These are phyloP conservation scores for Etheostoma cragini DNA, from an alignment of 2,113 vertebrate genomes.

Conservation along the genomic window DNA sequence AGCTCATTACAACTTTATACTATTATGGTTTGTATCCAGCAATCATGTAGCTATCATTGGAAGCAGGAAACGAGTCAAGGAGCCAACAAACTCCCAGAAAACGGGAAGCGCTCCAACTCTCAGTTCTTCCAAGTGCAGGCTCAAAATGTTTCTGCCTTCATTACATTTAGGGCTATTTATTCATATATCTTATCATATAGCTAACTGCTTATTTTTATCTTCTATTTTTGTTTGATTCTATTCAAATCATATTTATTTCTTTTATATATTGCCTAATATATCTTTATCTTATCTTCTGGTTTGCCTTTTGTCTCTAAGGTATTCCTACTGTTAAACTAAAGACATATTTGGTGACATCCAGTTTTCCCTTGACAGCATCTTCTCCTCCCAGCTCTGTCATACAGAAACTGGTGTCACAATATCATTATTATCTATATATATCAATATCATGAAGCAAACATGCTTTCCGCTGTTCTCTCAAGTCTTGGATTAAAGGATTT, in stretches of 20 bases:
- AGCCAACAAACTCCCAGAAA: background rate
- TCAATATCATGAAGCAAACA: constrained; percentile 45
- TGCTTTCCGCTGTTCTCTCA: constrained; percentile 49
- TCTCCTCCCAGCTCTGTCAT: background rate
- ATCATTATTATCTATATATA: too few relatives aligned
- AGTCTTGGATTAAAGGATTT: constrained; percentile 62
- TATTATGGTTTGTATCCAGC: too few relatives aligned
- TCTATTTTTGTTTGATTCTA: background rate
- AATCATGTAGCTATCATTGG: too few relatives aligned
- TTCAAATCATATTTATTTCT: background rate
- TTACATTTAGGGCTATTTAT: background rate
- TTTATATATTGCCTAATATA: background rate
- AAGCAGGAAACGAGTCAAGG: too few relatives aligned
- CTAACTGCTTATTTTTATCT: background rate
- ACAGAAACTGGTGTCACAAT: constrained; percentile 23
- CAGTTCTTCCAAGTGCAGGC: background rate
- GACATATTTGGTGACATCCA: background rate
- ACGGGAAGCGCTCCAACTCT: background rate
- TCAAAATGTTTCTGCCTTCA: background rate
- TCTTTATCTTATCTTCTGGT: background rate
- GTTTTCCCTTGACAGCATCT: background rate
- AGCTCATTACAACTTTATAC: too few relatives aligned
- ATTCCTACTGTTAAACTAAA: background rate
- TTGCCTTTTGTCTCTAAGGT: background rate
- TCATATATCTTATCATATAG: background rate